Evolutionary conservation across 2,797 vertebrate species (phyloP), one percentile per base, ranked within the genome.

Genomic region (Amblyopsis hoosieri): DNA sequence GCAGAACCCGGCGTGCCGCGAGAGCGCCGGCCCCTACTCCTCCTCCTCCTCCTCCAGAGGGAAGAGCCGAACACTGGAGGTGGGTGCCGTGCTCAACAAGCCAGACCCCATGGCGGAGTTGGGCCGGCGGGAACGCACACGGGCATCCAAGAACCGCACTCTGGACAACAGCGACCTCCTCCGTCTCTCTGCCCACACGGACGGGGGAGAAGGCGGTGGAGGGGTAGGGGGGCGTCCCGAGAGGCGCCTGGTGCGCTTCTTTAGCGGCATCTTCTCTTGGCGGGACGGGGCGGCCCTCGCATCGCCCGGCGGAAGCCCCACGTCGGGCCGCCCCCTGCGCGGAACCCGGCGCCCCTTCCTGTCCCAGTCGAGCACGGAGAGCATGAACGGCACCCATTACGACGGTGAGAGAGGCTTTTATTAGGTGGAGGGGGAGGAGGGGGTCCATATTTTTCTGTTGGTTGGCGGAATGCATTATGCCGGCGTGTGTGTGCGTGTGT

Each of bases 121-220:
- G 76, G 92, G 92, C 85, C 91, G 93, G 63, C 91, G 92, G 90
- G 94, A 94, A 65, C 74, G 93, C 5, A 90, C 92, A 55, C 91
- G 91, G 12, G 90, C 91, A 53, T 80, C 80, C 76, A 97, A 94
- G 87, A 96, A 95, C 92, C 92, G 95, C 48, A 97, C 96, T 0
- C 84, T 98, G 84, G 96, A 97, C 90, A 96, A 96, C 92, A 96
- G 95, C 54, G 95, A 97, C 83, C 90, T 96, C 76, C 92, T 91
- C 85, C 84, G 90, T 52, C 87, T 95, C 23, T 89, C 91, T 0
- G 62, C 57, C 0, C 93, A 94, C 73, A 90, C 90, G 60, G 85
- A 83, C 12, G 33, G 2, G 0, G 0, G 63, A 2, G 80, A 83
- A 74, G 79, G 84, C 46, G 70, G 87, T 80, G 68, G 85, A 88